A percentile compares a stretch with the other conserved stretches of the same genome.
Evolutionary conservation across 2,888 invertebrate species (phyloP).

Genomic region (Rhorus exstirpatorius): DNA sequence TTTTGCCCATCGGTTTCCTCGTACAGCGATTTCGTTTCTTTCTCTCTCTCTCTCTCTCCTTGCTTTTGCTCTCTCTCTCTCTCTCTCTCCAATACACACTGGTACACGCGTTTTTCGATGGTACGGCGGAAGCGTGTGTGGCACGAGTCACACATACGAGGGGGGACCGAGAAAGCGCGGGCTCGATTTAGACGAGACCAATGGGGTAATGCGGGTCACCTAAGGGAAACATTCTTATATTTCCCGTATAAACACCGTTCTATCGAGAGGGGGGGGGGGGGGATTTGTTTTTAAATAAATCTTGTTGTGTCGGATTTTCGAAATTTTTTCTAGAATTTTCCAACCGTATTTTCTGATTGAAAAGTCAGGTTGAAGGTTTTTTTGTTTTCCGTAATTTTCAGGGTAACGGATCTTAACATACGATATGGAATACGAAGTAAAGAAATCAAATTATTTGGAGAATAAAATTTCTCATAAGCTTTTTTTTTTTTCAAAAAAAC

Average conservation of each 20-base stretch:
- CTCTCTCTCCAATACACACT: slow-evolving; percentile 25
- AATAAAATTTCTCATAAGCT: too few species aligned
- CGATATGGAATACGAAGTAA: too few species aligned
- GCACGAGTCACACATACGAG: slow-evolving; percentile 44
- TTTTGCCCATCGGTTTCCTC: slow-evolving; percentile 59
- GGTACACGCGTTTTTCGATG: slow-evolving; percentile 30
- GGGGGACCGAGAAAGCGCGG: slow-evolving; percentile 36
- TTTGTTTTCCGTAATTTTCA: too few species aligned
- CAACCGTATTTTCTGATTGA: too few species aligned
- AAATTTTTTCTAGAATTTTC: too few species aligned
- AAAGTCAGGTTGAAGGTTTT: too few species aligned
- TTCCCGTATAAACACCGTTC: not conserved
- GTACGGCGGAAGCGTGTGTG: slow-evolving; percentile 47
- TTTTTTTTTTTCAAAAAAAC: too few species aligned
- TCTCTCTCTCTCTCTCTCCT: slow-evolving; percentile 30
- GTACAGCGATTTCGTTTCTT: slow-evolving; percentile 60
- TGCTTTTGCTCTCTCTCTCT: slow-evolving; percentile 31
- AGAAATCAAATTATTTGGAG: too few species aligned
- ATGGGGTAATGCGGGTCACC: slow-evolving; percentile 16
- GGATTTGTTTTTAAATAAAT: too few species aligned
- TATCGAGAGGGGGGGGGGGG: too few species aligned
- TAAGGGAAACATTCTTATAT: not conserved
- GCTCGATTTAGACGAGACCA: not conserved
- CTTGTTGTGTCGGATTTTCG: not conserved
- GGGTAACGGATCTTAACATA: too few species aligned